phyloP scores from a whole-genome alignment of 2,888 invertebrate species.

The Zele albiditarsus region DNA sequence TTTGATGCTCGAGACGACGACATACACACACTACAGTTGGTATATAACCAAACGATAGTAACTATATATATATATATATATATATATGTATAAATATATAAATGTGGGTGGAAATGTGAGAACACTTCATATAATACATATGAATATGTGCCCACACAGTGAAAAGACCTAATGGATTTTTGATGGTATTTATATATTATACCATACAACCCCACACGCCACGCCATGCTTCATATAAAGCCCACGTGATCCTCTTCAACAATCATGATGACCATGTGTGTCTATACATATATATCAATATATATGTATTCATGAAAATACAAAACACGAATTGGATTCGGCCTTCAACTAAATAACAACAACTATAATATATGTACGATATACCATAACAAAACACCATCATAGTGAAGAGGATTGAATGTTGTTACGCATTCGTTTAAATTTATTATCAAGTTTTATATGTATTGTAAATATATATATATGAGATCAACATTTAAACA shows the following conservation, averaged over 20 bases:
- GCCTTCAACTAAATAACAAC: conserved; percentile 9
- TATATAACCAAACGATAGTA: conserved; percentile 33
- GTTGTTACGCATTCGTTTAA: neutral
- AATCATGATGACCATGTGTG: conserved; percentile 10
- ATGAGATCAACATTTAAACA: neutral
- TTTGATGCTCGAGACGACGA: conserved; percentile 42
- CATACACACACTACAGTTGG: conserved; percentile 41
- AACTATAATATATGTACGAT: neutral
- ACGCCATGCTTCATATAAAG: conserved; percentile 41
- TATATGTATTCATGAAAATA: too few species aligned
- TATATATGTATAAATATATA: too few species aligned
- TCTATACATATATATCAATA: neutral
- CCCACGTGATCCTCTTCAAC: conserved; percentile 46
- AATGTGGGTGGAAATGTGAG: conserved; percentile 43
- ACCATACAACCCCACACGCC: neutral
- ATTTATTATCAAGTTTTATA: neutral
- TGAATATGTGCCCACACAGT: conserved; percentile 53
- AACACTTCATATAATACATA: conserved; percentile 15
- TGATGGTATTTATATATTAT: conserved; percentile 51
- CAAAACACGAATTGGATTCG: neutral
- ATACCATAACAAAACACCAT: neutral
- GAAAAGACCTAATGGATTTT: conserved; percentile 63
- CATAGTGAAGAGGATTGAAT: too few species aligned
- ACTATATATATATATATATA: too few species aligned
- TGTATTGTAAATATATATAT: neutral